A percentile compares a stretch with the other conserved stretches of the same genome.
Evolutionary conservation across 1,140 invertebrate species (phyloP).

Genomic region (Littorina saxatilis): DNA sequence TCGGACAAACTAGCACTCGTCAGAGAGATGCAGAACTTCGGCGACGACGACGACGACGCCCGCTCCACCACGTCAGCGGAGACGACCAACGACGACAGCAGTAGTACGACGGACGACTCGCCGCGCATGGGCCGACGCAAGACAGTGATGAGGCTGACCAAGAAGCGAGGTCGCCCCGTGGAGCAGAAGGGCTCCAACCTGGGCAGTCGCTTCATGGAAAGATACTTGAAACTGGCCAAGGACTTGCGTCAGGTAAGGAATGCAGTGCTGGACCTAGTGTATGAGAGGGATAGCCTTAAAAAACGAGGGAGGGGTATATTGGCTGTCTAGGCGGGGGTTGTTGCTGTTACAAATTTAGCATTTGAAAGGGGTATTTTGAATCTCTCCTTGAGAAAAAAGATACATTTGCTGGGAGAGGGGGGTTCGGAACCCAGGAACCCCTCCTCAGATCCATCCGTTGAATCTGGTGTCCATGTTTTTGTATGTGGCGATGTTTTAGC

Average conservation of each 20-base stretch:
- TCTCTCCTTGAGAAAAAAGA: no score
- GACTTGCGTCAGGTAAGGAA: conserved; percentile 63
- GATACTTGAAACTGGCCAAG: conserved; percentile 63
- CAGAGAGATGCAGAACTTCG: conserved; percentile 63
- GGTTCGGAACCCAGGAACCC: no score
- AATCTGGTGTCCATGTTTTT: no score
- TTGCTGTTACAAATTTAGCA: no score
- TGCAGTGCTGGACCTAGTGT: no score
- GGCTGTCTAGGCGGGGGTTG: no score
- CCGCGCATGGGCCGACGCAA: conserved; percentile 61
- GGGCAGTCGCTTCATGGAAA: conserved; percentile 61
- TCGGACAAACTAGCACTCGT: conserved; percentile 62
- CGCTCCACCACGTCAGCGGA: conserved; percentile 54
- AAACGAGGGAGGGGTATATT: no score
- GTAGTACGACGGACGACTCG: conserved; percentile 62
- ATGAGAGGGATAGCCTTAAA: no score
- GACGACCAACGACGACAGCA: conserved; percentile 59
- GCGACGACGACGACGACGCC: conserved; percentile 64
- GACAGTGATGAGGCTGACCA: conserved; percentile 60
- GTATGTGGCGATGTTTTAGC: no score
- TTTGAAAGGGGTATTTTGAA: no score
- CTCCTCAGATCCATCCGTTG: no score
- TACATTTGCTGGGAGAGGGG: no score
- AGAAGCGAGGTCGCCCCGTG: conserved; percentile 43
- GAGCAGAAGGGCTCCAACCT: conserved; percentile 54